A percentile compares a stretch with the other conserved stretches of the same genome.
Evolutionary conservation across 1,140 invertebrate species (phyloP).

Genomic region (Asobara japonica): DNA sequence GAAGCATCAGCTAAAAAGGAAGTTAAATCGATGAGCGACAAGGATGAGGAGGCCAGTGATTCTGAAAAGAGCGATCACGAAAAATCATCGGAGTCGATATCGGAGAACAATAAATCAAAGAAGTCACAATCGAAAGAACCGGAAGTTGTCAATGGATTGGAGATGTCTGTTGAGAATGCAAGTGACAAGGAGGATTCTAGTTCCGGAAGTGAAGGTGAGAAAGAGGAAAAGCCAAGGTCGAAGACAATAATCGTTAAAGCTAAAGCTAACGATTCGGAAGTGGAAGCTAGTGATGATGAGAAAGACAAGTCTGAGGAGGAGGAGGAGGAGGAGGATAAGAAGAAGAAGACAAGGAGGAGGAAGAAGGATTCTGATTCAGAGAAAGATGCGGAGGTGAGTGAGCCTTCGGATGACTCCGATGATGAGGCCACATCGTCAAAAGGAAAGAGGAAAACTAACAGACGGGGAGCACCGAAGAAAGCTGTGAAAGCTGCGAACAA

Average conservation of each 20-base stretch:
- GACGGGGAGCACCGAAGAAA: background rate
- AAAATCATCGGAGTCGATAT: background rate
- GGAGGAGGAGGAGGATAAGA: conserved; percentile 41
- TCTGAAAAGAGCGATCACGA: background rate
- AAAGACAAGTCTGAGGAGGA: conserved; percentile 38
- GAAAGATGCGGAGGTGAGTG: no score
- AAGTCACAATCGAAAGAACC: conserved; percentile 38
- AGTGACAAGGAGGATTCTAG: conserved; percentile 59
- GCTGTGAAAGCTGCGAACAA: background rate
- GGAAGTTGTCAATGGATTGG: conserved; percentile 57
- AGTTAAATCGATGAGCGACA: background rate
- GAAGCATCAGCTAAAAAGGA: background rate
- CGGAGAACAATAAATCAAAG: background rate
- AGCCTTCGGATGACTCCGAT: conserved; percentile 37
- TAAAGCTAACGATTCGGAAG: conserved; percentile 56
- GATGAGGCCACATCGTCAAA: conserved; percentile 16
- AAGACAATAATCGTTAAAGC: conserved; percentile 62
- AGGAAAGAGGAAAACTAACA: conserved; percentile 14
- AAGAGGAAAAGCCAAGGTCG: conserved; percentile 45
- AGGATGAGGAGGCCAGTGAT: background rate
- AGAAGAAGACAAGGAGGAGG: conserved; percentile 48
- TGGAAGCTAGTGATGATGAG: conserved; percentile 50
- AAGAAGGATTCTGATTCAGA: conserved; percentile 47
- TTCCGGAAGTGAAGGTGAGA: conserved; percentile 49
- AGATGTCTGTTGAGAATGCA: conserved; percentile 60